Evolutionary conservation across 2,113 vertebrate genomes (phyloP).

Genomic region (Lontra canadensis): DNA sequence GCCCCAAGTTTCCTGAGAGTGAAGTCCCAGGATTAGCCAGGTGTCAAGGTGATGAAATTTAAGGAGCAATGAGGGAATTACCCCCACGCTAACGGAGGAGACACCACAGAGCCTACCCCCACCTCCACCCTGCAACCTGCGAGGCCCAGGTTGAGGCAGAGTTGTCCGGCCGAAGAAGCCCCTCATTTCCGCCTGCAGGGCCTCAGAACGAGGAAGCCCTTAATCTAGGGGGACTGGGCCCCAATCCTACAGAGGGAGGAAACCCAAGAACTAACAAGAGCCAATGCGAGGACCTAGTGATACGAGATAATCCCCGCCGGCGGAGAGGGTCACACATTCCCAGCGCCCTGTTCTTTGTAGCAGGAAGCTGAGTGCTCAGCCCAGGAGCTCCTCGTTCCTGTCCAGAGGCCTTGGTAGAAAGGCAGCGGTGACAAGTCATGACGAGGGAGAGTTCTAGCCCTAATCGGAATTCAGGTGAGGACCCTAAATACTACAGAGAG

Average conservation of each 20-base stretch:
- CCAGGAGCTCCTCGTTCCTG: not conserved
- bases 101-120: not conserved
- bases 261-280: not conserved
- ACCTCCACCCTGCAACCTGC: rapidly evolving
- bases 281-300: not conserved
- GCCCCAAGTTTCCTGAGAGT: not conserved
- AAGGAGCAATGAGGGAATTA: not conserved
- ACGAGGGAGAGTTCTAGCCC: not conserved
- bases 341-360: not conserved
- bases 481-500: not conserved
- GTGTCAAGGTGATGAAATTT: not conserved
- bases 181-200: not conserved
- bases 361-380: rapidly evolving
- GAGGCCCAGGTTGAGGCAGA: not conserved
- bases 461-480: not conserved
- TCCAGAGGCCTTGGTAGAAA: not conserved
- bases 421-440: not conserved
- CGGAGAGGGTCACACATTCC: not conserved
- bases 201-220: not conserved
- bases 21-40: not conserved
- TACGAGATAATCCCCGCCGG: not conserved
- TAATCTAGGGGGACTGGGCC: not conserved
- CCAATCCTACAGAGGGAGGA: not conserved
- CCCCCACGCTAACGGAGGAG: not conserved
- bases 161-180: not conserved